phyloP scores from a whole-genome alignment of 2,888 invertebrate genomes.

The Mythimna lalbum region DNA sequence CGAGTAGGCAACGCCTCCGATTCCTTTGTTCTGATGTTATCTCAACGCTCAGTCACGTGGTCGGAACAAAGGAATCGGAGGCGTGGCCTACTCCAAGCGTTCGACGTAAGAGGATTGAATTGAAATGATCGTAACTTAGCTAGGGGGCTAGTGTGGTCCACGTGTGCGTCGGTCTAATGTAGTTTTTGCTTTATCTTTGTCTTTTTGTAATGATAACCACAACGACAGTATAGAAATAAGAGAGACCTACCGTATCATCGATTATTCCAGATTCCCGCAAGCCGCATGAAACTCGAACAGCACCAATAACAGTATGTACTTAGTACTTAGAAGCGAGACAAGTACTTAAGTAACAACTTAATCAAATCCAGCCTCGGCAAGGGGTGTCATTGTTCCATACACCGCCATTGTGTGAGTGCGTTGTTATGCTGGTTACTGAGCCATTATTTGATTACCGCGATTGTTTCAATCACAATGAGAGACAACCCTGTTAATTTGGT shows the following conservation, averaged over 20 bases:
- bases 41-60: no score
- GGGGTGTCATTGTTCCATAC: conserved; percentile 52
- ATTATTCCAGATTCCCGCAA: not conserved
- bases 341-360: conserved; percentile 48
- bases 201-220: not conserved
- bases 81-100: no score
- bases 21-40: no score
- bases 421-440: conserved; percentile 48
- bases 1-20: no score
- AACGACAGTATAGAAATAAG: not conserved
- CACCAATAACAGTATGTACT: not conserved
- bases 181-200: no score
- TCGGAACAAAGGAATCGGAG: no score
- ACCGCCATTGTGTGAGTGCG: conserved; percentile 32
- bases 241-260: not conserved
- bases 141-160: no score
- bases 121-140: no score
- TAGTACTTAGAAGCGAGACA: conserved; percentile 10
- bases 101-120: no score
- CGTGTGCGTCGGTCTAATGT: no score
- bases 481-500: conserved; percentile 39
- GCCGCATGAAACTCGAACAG: not conserved
- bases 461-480: conserved; percentile 58
- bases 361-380: conserved; percentile 51
- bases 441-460: conserved; percentile 56